Evolutionary conservation across 2,113 vertebrate genomes (phyloP).

Genomic region (Caranx melampygus): DNA sequence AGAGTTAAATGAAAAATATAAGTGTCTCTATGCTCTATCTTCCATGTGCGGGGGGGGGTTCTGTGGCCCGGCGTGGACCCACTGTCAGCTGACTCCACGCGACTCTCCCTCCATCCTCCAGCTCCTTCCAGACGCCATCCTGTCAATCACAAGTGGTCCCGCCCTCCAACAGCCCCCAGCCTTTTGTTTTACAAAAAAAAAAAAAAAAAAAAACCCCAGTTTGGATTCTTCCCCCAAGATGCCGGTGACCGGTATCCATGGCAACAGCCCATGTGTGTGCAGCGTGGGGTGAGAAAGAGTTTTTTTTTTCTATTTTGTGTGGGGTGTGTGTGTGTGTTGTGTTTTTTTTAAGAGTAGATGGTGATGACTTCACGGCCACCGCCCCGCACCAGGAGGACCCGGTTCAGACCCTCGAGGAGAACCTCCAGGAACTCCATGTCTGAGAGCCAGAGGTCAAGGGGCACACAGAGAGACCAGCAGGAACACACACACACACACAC

Average conservation of each 20-base stretch:
- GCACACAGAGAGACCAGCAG: neutral
- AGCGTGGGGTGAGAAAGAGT: conserved; percentile 37
- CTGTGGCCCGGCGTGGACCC: conserved; percentile 46
- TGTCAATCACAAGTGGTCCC: conserved; percentile 60
- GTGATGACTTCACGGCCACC: conserved; percentile 97
- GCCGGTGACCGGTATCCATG: conserved; percentile 50
- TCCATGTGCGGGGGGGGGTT: conserved; percentile 46
- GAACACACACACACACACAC: too few species aligned
- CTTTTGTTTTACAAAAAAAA: neutral
- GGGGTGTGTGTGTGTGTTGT: too few species aligned
- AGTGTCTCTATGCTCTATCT: conserved; percentile 75
- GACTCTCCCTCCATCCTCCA: conserved; percentile 17
- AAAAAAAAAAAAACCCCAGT: conserved; percentile 26
- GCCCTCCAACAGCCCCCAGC: conserved; percentile 43
- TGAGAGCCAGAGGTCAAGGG: conserved; percentile 82
- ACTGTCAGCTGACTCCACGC: neutral
- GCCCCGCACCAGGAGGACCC: conserved; percentile 93
- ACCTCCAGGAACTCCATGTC: conserved; percentile 99
- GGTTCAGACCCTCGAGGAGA: conserved; percentile 92
- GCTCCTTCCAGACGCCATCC: conserved; percentile 23
- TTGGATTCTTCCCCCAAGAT: conserved; percentile 39
- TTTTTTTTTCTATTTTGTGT: conserved; percentile 75
- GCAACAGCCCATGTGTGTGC: conserved; percentile 45
- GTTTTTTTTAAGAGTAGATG: conserved; percentile 91
- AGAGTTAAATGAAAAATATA: conserved; percentile 68